Evolutionary conservation across 2,113 vertebrate genomes (phyloP), one percentile per base, ranked within the genome.

Genomic region (Menidia beryllina): DNA sequence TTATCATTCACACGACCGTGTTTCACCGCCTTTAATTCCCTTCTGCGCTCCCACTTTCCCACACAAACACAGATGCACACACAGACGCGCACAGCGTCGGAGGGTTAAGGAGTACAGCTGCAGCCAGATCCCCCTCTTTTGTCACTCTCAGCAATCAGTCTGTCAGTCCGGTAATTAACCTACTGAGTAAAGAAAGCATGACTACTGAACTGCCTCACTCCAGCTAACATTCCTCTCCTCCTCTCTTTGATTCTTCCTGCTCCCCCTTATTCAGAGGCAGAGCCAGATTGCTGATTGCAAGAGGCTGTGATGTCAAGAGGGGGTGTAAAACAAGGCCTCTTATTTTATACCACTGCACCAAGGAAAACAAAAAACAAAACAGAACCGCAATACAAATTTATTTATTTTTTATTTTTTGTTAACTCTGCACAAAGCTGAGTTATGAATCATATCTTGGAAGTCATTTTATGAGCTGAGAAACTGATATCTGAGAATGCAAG

Each of bases 131-230:
- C 81, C 76, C 75, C 82, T 78, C 70, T 62, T 75, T 57, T 77
- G 84, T 86, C 79, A 85, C 82, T 90, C 72, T 77, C 45, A 65
- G 83, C 89, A 92, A 91, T 89, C 83, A 87, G 76, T 92, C 86
- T 86, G 88, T 92, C 89, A 92, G 69, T 77, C 54, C 51, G 81
- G 84, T 88, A 88, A 92, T 92, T 89, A 89, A 91, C 86, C 89
- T 75, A 74, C 72, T 67, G 75, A 86, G 88, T 83, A 88, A 91
- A 91, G 88, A 84, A 89, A 90, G 89, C 88, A 88, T 30, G 84
- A 86, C 89, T 90, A 90, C 88, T 79, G 86, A 84, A 83, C 90
- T 90, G 84, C 81, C 70, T 60, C 67, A 39, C 86, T 83, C 65
- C 73, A 61, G 85, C 87, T 38, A 53, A 59, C 86, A 91, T 90